Evolutionary conservation across 2,113 vertebrate species (phyloP).

Genomic region (Alexandromys fortis): DNA sequence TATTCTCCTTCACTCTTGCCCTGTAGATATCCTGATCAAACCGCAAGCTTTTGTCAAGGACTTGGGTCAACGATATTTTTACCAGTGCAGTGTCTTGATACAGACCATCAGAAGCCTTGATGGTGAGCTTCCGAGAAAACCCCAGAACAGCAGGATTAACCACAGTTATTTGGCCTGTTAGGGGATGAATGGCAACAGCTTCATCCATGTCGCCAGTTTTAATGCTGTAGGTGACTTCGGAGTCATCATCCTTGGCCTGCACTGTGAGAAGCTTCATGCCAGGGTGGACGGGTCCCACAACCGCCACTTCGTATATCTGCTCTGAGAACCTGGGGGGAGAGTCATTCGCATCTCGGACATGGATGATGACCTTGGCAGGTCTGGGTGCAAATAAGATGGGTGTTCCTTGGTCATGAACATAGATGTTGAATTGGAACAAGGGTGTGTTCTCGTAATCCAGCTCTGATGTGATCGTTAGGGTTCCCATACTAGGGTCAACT

Average conservation of each 20-base stretch:
- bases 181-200: slow-evolving; percentile 89
- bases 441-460: slow-evolving; percentile 92
- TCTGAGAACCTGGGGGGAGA: slow-evolving; percentile 91
- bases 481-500: slow-evolving; percentile 94
- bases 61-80: slow-evolving; percentile 87
- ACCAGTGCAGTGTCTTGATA: slow-evolving; percentile 90
- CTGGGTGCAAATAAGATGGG: slow-evolving; percentile 90
- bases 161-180: slow-evolving; percentile 89
- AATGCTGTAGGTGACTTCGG: slow-evolving; percentile 91
- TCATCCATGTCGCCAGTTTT: slow-evolving; percentile 88
- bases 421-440: slow-evolving; percentile 91
- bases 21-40: slow-evolving; percentile 88
- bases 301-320: slow-evolving; percentile 86
- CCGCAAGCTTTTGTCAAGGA: slow-evolving; percentile 85
- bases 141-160: slow-evolving; percentile 85
- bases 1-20: slow-evolving; percentile 90
- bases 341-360: slow-evolving; percentile 92
- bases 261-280: slow-evolving; percentile 90
- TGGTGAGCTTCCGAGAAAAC: slow-evolving; percentile 85
- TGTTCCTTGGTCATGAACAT: slow-evolving; percentile 91
- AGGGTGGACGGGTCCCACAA: slow-evolving; percentile 88
- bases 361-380: slow-evolving; percentile 90
- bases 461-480: slow-evolving; percentile 86
- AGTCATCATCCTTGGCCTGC: slow-evolving; percentile 92
- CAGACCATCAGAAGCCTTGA: slow-evolving; percentile 92